Conservation (phyloP, 2,113 vertebrate genomes). For the Gnathonemus echidnorhynchus region DNA sequence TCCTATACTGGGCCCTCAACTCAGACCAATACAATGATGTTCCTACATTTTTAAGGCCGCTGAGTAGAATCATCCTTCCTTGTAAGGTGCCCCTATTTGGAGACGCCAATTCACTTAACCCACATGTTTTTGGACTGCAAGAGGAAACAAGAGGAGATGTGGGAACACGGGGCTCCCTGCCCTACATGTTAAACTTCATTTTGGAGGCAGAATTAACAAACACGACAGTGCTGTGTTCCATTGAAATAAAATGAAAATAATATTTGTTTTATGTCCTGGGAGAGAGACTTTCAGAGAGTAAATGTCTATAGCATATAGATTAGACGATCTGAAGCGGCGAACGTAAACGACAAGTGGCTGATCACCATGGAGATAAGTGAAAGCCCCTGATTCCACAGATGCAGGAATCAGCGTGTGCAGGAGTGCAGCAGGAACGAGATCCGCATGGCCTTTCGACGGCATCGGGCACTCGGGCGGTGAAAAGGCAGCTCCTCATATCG, state of each 20-base stretch:
- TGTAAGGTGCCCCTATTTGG: not conserved
- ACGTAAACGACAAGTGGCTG: not conserved
- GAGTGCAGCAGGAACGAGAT: not conserved
- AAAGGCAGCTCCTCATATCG: slow-evolving; percentile 43
- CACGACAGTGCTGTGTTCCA: not conserved
- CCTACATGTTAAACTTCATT: not conserved
- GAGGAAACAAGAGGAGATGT: not conserved
- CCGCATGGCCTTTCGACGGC: too few relatives aligned
- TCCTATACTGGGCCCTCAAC: not conserved
- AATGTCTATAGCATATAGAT: not conserved
- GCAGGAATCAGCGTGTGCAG: not conserved
- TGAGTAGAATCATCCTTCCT: not conserved
- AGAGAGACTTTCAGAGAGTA: not conserved
- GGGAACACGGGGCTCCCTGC: not conserved
- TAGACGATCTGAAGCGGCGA: not conserved
- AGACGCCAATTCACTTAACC: not conserved
- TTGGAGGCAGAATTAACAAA: not conserved
- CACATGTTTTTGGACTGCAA: not conserved
- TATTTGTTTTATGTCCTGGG: not conserved
- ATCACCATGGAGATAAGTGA: not conserved
- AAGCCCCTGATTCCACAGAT: not conserved
- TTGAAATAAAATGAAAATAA: not conserved
- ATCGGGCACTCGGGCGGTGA: slow-evolving; percentile 35
- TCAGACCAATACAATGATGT: not conserved
- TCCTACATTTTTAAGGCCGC: not conserved